These are phyloP conservation scores for Monochamus saltuarius DNA, from an alignment of 1,140 invertebrate species.

Conservation along the genomic window DNA sequence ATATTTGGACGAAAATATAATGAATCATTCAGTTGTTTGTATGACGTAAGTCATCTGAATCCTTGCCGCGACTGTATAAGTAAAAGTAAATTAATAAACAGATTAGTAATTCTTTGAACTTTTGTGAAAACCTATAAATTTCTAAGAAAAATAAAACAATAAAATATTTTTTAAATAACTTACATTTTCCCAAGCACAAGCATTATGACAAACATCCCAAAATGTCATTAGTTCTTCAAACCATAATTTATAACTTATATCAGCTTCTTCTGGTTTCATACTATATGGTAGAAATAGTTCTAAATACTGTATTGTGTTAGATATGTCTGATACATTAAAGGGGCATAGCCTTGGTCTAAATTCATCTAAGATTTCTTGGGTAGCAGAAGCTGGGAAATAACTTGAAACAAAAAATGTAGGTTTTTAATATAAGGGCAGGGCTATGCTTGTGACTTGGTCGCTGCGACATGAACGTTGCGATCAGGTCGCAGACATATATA, in stretches of 20 bases:
- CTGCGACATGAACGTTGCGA: no score
- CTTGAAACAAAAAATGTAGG: slow-evolving; percentile 50
- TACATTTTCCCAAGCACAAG: slow-evolving; percentile 70
- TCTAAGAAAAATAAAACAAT: no score
- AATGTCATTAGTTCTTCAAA: slow-evolving; percentile 79
- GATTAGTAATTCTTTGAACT: no score
- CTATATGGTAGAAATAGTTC: slow-evolving; percentile 76
- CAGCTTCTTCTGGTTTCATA: slow-evolving; percentile 63
- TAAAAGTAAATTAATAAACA: no score
- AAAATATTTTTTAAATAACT: slow-evolving; percentile 34
- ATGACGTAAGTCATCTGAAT: no score
- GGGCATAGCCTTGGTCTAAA: slow-evolving; percentile 76
- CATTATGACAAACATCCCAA: slow-evolving; percentile 75
- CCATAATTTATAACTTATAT: slow-evolving; percentile 75
- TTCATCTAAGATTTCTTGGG: slow-evolving; percentile 86
- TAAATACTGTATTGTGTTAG: slow-evolving; percentile 63
- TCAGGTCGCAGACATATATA: no score
- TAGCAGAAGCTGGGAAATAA: slow-evolving; percentile 75
- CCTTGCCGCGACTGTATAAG: no score
- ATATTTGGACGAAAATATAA: no score
- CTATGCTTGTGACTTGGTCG: no score
- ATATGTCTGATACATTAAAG: slow-evolving; percentile 61
- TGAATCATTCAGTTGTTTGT: no score
- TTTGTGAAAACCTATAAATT: no score
- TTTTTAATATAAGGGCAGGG: slow-evolving; percentile 6